A percentile compares a stretch with the other conserved stretches of the same genome.
Conservation (phyloP, 2,888 invertebrate species). For the Siphlonurus alternatus region DNA sequence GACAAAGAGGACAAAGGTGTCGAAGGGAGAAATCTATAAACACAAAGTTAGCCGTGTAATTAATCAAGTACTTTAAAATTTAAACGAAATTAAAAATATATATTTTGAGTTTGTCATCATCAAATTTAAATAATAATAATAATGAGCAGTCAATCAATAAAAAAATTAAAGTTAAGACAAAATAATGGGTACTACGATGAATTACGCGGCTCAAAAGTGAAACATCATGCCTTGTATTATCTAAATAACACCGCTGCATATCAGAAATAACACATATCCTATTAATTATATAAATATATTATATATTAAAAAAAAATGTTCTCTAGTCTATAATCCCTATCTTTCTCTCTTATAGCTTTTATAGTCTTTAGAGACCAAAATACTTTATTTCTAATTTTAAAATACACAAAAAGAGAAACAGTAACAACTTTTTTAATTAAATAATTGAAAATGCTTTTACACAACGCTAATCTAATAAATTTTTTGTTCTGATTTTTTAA, state of each 20-base stretch:
- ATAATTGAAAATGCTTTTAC: not conserved
- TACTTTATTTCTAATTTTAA: no score
- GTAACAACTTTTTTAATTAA: not conserved
- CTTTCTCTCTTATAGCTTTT: not conserved
- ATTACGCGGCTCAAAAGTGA: not conserved
- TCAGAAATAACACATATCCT: conserved; percentile 3
- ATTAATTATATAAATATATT: conserved; percentile 1
- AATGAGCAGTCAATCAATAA: not conserved
- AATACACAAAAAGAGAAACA: no score
- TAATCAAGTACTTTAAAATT: no score
- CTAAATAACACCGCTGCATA: conserved; percentile 2
- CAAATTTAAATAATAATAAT: no score
- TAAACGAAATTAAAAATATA: no score
- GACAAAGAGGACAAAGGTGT: not conserved
- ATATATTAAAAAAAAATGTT: not conserved
- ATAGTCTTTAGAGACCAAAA: not conserved
- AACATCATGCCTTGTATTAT: conserved; percentile 1
- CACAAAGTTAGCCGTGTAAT: no score
- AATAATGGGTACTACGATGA: not conserved
- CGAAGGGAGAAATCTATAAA: no score
- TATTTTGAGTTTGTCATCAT: no score
- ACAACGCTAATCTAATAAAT: no score
- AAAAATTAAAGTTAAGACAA: not conserved
- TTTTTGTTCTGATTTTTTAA: not conserved
- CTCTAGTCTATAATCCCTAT: not conserved